Base-by-base conservation (phyloP, 1,140 invertebrate genomes). In the Atopsyche davidsoni region DNA sequence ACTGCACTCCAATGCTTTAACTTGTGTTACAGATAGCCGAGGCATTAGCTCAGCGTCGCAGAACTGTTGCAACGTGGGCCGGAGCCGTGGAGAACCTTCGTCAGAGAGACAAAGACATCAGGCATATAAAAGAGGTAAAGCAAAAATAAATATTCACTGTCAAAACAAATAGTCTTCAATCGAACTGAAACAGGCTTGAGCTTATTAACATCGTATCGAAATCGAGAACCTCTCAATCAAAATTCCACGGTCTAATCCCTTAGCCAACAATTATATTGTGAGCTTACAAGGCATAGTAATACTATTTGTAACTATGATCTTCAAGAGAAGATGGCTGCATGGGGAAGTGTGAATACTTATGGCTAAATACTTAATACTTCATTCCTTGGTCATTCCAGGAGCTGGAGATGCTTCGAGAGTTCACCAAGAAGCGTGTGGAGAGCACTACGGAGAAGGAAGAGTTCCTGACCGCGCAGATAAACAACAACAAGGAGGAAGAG, bases 61-160 rank as follows among this genome's bases (percentile, higher is more conserved):
- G 66, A 24, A 74, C 70, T 63, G 67, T 73, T 64, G 48, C 46
- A 1, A 72, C 69, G 60, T 79, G 77, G 77, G 66, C 75, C 13
- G 65, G 64, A 40, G 67, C 76, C 4, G 70, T 78, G 0, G 75
- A 77, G 52, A 75, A 77, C 53, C 49, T 79, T 31, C 61, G 74
- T 11, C 75, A 77, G 47, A 62, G 76, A n/a, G 75, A 79, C 40
- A 67, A 62, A 2, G 74, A 76, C 14, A 78, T 78, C 3, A 59
- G 65, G 31, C 65, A 70, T 21, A 67, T 70, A n/a, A 69, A 72
- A 61, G 66, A 72, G 61, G 72, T 73, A 59, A n/a, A n/a, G n/a
- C n/a, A n/a, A n/a, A n/a, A n/a, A n/a, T n/a, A n/a, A n/a, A n/a
- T n/a, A n/a, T n/a, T n/a, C n/a, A n/a, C n/a, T n/a, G n/a, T n/a